Percentiles rank a stretch among this genome's conserved stretches.
phyloP scores from a whole-genome alignment of 1,140 invertebrate genomes.

The Limonius californicus region DNA sequence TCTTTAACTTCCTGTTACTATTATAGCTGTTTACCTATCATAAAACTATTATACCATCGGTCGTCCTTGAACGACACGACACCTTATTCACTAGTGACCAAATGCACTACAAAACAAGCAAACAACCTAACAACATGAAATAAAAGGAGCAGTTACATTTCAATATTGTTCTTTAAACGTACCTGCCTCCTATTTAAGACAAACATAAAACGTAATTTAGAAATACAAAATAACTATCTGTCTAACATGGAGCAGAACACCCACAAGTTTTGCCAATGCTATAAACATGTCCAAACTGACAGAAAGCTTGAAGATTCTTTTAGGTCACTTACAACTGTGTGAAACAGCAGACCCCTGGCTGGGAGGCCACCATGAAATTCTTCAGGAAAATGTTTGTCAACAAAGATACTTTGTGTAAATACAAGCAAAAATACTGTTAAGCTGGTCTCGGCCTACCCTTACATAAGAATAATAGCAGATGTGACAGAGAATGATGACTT shows the following conservation, averaged over 20 bases:
- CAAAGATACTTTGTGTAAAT: constrained; percentile 41
- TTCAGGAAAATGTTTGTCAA: constrained; percentile 44
- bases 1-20: too few relatives aligned
- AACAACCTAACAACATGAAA: too few relatives aligned
- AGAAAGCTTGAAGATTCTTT: constrained; percentile 4
- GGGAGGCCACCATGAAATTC: constrained; percentile 43
- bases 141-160: too few relatives aligned
- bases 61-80: too few relatives aligned
- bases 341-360: constrained; percentile 32
- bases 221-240: constrained; percentile 10
- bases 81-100: too few relatives aligned
- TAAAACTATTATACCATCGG: too few relatives aligned
- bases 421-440: constrained; percentile 32
- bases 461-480: constrained; percentile 30
- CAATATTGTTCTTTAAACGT: too few relatives aligned
- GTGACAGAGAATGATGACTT: constrained; percentile 37
- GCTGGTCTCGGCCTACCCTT: constrained; percentile 16
- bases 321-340: constrained; percentile 30
- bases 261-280: constrained; percentile 21
- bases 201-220: too few relatives aligned
- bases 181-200: too few relatives aligned
- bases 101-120: too few relatives aligned
- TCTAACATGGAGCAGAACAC: constrained; percentile 26
- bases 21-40: too few relatives aligned
- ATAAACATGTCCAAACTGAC: constrained; percentile 25